Conservation (phyloP, 2,888 invertebrate species). For the Smittia sp. region DNA sequence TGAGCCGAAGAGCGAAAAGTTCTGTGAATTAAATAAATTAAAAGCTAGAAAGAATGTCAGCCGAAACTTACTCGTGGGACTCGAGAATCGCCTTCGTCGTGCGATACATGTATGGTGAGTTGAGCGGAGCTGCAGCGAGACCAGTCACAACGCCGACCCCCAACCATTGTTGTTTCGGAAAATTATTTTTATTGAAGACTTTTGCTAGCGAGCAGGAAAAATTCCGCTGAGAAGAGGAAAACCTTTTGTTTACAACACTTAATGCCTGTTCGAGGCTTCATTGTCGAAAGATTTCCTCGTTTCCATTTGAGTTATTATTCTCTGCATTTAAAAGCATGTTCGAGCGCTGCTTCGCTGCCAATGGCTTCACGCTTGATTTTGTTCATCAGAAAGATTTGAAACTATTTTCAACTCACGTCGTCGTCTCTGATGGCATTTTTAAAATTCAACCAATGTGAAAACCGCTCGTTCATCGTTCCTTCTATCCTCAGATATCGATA, state of each 20-base stretch:
- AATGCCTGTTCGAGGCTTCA: slow-evolving; percentile 5
- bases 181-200: too few relatives aligned
- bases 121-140: not conserved
- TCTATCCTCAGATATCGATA: slow-evolving; percentile 69
- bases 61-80: slow-evolving; percentile 68
- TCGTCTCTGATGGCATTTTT: not conserved
- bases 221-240: not conserved
- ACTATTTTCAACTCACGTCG: not conserved
- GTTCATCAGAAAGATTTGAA: not conserved
- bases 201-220: too few relatives aligned
- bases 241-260: slow-evolving; percentile 3
- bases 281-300: slow-evolving; percentile 22
- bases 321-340: not conserved
- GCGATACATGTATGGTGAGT: slow-evolving; percentile 75
- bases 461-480: too few relatives aligned
- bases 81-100: slow-evolving; percentile 80
- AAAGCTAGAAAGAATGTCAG: slow-evolving; percentile 1
- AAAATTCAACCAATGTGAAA: too few relatives aligned
- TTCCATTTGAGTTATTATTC: slow-evolving; percentile 12
- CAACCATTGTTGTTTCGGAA: too few relatives aligned
- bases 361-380: not conserved
- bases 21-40: not conserved
- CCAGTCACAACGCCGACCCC: too few relatives aligned
- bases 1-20: slow-evolving; percentile 2
- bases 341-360: not conserved